Evolutionary conservation across 1,140 invertebrate species (phyloP).

Genomic region (Agrypnia vestita): DNA sequence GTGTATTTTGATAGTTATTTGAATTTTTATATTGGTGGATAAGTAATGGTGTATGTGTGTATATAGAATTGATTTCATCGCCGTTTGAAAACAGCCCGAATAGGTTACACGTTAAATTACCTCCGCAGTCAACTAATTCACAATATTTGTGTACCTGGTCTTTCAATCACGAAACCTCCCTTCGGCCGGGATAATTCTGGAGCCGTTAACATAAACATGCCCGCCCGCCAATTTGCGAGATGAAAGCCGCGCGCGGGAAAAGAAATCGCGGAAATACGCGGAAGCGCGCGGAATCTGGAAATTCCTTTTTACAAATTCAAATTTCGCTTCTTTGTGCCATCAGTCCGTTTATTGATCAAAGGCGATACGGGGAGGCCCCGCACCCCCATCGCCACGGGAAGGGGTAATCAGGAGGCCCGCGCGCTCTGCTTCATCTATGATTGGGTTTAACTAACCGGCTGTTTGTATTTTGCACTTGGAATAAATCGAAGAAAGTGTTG

Average conservation of each 20-base stretch:
- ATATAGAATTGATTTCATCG: too few relatives aligned
- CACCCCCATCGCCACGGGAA: background rate
- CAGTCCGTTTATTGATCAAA: conserved; percentile 61
- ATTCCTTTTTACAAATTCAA: conserved; percentile 54
- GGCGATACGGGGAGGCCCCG: conserved; percentile 35
- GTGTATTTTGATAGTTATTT: too few relatives aligned
- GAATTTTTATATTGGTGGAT: too few relatives aligned
- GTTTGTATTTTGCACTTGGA: conserved; percentile 59
- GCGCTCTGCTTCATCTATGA: conserved; percentile 59
- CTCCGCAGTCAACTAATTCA: conserved; percentile 13
- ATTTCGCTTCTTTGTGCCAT: conserved; percentile 60
- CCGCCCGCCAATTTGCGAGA: conserved; percentile 58
- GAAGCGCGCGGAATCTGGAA: conserved; percentile 30
- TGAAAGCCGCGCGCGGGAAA: conserved; percentile 52
- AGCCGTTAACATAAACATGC: conserved; percentile 46
- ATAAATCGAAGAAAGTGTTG: conserved; percentile 54
- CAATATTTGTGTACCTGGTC: conserved; percentile 25
- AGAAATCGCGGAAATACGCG: conserved; percentile 51
- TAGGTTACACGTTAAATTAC: conserved; percentile 18
- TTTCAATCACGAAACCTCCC: conserved; percentile 38
- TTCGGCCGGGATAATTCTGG: conserved; percentile 23
- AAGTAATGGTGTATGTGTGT: too few relatives aligned
- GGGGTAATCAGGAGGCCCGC: conserved; percentile 57
- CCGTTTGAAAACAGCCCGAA: too few relatives aligned
- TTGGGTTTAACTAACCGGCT: conserved; percentile 62